A percentile compares a stretch with the other conserved stretches of the same genome.
phyloP scores from a whole-genome alignment of 2,888 invertebrate genomes.

The Trissolcus japonicus region DNA sequence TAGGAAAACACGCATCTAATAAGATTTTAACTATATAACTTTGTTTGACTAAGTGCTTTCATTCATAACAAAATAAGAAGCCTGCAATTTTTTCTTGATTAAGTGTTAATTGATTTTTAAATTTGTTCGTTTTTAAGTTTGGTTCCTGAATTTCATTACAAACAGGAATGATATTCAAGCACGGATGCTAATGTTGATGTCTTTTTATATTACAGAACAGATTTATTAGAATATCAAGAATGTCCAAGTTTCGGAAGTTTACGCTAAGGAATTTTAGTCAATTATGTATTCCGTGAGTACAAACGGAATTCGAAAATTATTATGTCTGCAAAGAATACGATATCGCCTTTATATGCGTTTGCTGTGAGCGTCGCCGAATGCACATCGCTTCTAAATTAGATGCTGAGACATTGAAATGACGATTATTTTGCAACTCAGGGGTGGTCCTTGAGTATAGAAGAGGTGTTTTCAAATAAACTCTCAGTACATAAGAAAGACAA shows the following conservation, averaged over 20 bases:
- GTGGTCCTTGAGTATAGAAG: not conserved
- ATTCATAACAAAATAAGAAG: too few relatives aligned
- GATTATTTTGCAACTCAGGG: constrained; percentile 5
- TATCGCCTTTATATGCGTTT: constrained; percentile 16
- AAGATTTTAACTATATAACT: too few relatives aligned
- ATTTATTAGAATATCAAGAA: constrained; percentile 22
- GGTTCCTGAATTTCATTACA: too few relatives aligned
- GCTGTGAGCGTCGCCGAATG: constrained; percentile 3
- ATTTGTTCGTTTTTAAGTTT: too few relatives aligned
- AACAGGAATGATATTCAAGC: too few relatives aligned
- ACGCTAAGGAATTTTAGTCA: constrained; percentile 30
- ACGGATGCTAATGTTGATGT: too few relatives aligned
- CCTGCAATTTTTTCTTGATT: too few relatives aligned
- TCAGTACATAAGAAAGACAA: too few relatives aligned
- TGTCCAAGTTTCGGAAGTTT: constrained; percentile 30
- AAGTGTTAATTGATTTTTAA: too few relatives aligned
- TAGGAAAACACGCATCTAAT: too few relatives aligned
- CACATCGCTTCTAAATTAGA: constrained; percentile 16
- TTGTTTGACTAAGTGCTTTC: too few relatives aligned
- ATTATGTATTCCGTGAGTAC: constrained; percentile 35
- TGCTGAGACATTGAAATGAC: constrained; percentile 5
- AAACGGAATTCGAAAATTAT: constrained; percentile 24
- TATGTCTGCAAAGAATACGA: constrained; percentile 19
- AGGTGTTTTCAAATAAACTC: too few relatives aligned
- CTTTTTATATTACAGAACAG: constrained; percentile 15